Conservation (phyloP, 2,888 invertebrate species). For the Conomelus anceps region DNA sequence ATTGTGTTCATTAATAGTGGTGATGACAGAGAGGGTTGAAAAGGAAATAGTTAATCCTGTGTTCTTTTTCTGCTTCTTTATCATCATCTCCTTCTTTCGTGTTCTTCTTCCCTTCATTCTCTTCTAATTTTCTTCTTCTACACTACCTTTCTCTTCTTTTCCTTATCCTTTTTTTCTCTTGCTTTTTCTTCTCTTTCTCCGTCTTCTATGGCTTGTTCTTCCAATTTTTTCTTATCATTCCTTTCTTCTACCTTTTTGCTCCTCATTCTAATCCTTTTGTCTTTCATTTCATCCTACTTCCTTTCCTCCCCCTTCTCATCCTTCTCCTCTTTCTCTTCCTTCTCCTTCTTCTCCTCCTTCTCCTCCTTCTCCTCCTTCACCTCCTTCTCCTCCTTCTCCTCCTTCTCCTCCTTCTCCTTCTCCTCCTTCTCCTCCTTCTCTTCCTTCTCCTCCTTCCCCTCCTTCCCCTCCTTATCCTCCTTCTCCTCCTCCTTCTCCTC, state of each 20-base stretch:
- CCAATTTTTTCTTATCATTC: neutral
- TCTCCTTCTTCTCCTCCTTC: too few species aligned
- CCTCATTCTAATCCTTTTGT: neutral
- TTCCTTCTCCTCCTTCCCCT: too few species aligned
- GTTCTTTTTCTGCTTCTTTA: neutral
- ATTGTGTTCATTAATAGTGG: conserved; percentile 6
- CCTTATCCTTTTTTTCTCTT: neutral
- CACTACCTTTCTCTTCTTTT: neutral
- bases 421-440: too few species aligned
- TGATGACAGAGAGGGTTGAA: neutral
- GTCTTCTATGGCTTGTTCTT: neutral
- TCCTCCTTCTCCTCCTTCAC: too few species aligned
- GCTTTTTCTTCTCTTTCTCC: neutral
- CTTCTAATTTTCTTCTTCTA: too few species aligned
- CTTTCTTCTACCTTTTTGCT: neutral
- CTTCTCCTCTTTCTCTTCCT: too few species aligned
- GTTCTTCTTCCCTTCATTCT: neutral
- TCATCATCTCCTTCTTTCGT: neutral
- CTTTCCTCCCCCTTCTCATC: too few species aligned
- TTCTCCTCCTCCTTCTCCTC: too few species aligned
- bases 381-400: too few species aligned
- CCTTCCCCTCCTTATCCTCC: too few species aligned
- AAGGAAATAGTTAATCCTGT: neutral
- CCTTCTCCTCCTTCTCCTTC: too few species aligned
- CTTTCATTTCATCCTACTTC: too few species aligned